Evolutionary conservation across 2,888 invertebrate genomes (phyloP), one percentile per base, ranked within the genome.

Genomic region (Diarsia rubi): DNA sequence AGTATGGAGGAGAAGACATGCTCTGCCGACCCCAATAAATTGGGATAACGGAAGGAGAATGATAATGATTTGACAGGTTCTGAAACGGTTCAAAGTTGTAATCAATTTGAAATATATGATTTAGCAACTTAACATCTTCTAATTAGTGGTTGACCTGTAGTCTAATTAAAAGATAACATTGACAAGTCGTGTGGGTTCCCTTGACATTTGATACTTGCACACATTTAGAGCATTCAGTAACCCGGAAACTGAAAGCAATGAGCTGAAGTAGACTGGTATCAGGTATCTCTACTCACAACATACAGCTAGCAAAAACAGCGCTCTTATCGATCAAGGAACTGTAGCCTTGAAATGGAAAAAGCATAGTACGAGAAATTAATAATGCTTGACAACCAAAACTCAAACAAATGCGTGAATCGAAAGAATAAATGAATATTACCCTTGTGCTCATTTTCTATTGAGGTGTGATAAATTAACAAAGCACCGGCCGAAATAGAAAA

Each of bases 381-480:
- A 69, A 80, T 49, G 14, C 80, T 74, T 54, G 67, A 59, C 69
- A 66, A 49, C 44, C 16, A 42, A 49, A 54, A 52, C 19, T 49
- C 42, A 47, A 81, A 69, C 54, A 24, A 57, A 66, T 73, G 64
- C 47, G 14, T 65, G 52, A 65, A 63, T 60, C 52, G 11, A 62
- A 67, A 45, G 47, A 49, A 54, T 47, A 52, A 45, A 52, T 45
- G 47, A 59, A 71, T 62, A 66, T 72, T 63, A 73, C 63, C 66
- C 66, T 76, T 80, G 84, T 82, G 52, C 78, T 86, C 44, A 59
- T 79, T 76, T 82, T 76, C 66, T 77, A 75, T 65, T 78, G 62
- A 52, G 52, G n/a, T 76, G 64, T 73, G 47, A 75, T 66, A 67
- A 69, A 82, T 68, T 24, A 69, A 84, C 73, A 69, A 79, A 81